Conservation (phyloP, 2,113 vertebrate genomes). For the Pseudonaja textilis region DNA sequence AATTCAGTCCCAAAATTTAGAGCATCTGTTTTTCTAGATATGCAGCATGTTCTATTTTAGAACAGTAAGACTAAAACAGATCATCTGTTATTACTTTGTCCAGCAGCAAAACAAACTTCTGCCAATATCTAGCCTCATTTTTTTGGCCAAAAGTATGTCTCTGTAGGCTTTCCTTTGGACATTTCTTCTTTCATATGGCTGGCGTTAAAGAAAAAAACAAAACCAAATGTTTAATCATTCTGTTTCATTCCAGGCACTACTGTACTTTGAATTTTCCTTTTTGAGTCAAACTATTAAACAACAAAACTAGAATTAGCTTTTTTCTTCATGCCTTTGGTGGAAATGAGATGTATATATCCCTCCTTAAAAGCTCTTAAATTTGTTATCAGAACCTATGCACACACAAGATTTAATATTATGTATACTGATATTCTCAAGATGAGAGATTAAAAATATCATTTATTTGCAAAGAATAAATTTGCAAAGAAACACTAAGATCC, state of each 20-base stretch:
- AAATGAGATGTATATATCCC: neutral
- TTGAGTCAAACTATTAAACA: constrained; percentile 10
- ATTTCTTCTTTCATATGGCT: constrained; percentile 20
- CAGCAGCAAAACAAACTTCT: constrained; percentile 24
- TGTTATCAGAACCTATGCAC: neutral
- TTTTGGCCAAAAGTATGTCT: constrained; percentile 45
- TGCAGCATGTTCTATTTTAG: constrained; percentile 5
- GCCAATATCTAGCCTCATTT: constrained; percentile 42
- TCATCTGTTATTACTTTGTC: constrained; percentile 8
- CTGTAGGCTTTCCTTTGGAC: neutral
- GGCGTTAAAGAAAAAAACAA: neutral
- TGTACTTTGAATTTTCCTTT: neutral
- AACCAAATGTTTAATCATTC: neutral
- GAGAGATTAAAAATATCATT: neutral
- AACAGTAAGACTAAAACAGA: constrained; percentile 7
- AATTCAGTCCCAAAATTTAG: neutral
- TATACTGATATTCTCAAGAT: neutral
- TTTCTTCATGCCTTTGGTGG: neutral
- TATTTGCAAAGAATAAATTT: neutral
- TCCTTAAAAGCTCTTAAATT: neutral
- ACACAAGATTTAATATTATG: neutral
- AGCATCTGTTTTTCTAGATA: constrained; percentile 17
- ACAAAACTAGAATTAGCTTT: neutral
- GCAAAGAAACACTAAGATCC: neutral
- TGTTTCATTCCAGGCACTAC: neutral